phyloP scores from a whole-genome alignment of 1,140 invertebrate species.

The Drosophila suzukii region DNA sequence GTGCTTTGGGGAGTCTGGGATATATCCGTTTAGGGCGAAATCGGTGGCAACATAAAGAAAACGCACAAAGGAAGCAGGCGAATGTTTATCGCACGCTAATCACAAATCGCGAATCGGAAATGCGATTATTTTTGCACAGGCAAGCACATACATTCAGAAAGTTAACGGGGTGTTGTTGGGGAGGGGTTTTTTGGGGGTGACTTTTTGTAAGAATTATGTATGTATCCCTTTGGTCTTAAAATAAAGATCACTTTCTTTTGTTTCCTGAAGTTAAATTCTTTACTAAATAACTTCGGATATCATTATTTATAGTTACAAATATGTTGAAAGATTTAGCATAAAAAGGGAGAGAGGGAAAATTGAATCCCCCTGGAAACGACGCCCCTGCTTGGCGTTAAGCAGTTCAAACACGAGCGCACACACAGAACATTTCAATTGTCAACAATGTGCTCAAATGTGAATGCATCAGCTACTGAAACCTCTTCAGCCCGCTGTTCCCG shows the following conservation, averaged over 20 bases:
- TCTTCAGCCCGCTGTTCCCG: neutral
- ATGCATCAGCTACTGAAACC: slow-evolving; percentile 69
- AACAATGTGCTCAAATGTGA: slow-evolving; percentile 67
- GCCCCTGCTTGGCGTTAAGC: slow-evolving; percentile 16
- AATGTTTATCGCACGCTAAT: slow-evolving; percentile 77
- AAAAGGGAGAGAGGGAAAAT: neutral
- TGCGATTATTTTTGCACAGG: slow-evolving; percentile 71
- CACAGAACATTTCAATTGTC: slow-evolving; percentile 70
- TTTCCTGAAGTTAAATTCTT: no score
- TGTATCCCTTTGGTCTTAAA: no score
- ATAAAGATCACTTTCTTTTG: no score
- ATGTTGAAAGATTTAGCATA: neutral
- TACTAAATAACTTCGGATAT: no score
- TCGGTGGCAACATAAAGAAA: slow-evolving; percentile 28
- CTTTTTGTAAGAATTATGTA: no score
- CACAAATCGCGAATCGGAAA: slow-evolving; percentile 78
- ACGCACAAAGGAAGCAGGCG: slow-evolving; percentile 35
- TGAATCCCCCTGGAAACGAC: slow-evolving; percentile 2
- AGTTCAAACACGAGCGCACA: slow-evolving; percentile 54
- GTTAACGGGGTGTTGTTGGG: neutral
- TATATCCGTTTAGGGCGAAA: neutral
- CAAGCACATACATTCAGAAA: slow-evolving; percentile 11
- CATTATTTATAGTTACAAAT: neutral
- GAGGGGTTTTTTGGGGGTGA: neutral
- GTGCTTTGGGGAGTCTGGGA: slow-evolving; percentile 16